Conservation (phyloP, 2,888 invertebrate genomes). For the Mythimna impura region DNA sequence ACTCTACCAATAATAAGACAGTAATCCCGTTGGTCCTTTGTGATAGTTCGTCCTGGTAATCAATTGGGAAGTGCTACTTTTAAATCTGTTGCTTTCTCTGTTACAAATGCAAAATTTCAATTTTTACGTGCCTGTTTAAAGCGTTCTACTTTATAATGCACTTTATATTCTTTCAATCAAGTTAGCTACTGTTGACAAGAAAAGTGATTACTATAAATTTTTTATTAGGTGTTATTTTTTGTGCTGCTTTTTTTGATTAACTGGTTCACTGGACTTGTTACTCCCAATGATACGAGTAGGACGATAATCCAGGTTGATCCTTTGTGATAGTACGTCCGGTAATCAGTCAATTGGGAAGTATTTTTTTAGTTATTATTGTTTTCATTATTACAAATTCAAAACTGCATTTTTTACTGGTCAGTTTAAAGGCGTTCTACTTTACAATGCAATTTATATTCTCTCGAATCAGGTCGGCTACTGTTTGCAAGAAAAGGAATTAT, state of each 20-base stretch:
- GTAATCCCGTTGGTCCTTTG: not conserved
- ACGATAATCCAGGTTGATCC: not conserved
- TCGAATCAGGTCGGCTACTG: not conserved
- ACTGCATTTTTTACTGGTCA: not conserved
- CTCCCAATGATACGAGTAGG: conserved; percentile 9
- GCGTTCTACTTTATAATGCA: not conserved
- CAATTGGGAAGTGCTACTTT: not conserved
- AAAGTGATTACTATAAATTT: not conserved
- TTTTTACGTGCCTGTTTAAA: not conserved
- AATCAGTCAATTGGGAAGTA: not conserved
- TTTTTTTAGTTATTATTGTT: not conserved
- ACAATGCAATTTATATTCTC: not conserved
- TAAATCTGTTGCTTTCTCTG: not conserved
- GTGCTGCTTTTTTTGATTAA: conserved; percentile 19
- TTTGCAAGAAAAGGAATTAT: not conserved
- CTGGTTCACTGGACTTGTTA: conserved; percentile 22
- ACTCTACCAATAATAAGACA: not conserved
- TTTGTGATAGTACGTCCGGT: not conserved
- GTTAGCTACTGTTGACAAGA: too few relatives aligned
- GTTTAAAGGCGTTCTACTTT: too few relatives aligned
- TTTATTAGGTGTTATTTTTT: conserved; percentile 9
- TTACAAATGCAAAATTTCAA: not conserved
- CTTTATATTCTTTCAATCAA: not conserved
- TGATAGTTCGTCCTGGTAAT: not conserved
- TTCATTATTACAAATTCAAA: not conserved